These are phyloP conservation scores for Mercenaria mercenaria DNA, from an alignment of 1,140 invertebrate genomes.

Conservation along the genomic window DNA sequence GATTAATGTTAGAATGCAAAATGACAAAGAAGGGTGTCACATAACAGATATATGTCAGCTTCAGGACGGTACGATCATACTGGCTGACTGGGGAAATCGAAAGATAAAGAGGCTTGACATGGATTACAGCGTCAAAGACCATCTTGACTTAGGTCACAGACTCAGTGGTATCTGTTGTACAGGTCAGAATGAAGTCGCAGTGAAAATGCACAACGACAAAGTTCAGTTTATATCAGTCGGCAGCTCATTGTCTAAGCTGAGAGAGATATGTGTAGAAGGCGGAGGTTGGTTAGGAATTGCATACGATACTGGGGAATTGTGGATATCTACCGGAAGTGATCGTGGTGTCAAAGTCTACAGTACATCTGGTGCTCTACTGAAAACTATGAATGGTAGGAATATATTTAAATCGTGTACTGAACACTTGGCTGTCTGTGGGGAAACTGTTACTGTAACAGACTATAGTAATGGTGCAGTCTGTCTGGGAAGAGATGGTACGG, in stretches of 20 bases:
- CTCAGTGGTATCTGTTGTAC: not conserved
- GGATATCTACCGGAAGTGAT: not conserved
- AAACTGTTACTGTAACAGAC: no score
- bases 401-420: no score
- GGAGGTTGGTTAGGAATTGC: no score
- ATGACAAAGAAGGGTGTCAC: not conserved
- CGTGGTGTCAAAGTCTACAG: not conserved
- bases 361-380: no score
- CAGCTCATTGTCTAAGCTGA: no score
- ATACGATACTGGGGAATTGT: not conserved
- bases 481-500: no score
- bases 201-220: no score
- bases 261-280: no score
- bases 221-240: no score
- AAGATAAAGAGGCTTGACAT: not conserved
- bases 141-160: not conserved
- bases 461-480: no score
- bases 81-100: not conserved
- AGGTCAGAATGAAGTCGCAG: not conserved
- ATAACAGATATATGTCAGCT: conserved; percentile 7
- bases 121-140: not conserved
- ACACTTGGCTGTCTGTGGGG: no score
- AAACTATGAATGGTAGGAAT: not conserved
- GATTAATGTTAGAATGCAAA: not conserved
- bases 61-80: no score